phyloP scores from a whole-genome alignment of 2,113 vertebrate genomes.

The Penelope pileata region DNA sequence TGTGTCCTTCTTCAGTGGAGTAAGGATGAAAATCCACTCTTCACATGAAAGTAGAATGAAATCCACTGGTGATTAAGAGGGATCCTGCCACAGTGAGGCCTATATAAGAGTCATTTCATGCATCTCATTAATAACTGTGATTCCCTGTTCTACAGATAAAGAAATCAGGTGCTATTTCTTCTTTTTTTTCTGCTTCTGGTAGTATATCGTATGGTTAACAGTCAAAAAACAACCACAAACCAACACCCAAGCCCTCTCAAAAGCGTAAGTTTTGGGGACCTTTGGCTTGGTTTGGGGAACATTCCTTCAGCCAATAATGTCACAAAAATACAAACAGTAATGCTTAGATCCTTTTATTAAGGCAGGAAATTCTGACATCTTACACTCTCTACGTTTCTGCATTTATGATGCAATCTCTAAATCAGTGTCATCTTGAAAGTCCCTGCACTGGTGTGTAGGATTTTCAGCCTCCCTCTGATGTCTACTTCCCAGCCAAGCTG shows the following conservation, averaged over 20 bases:
- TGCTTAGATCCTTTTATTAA: not conserved
- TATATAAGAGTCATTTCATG: not conserved
- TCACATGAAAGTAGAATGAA: not conserved
- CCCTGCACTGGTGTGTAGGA: not conserved
- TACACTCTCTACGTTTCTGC: not conserved
- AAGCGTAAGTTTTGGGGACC: not conserved
- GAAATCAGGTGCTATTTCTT: constrained; percentile 33
- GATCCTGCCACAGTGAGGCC: not conserved
- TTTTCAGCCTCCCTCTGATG: not conserved
- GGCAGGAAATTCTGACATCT: not conserved
- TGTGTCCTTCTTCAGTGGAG: not conserved
- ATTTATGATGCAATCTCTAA: not conserved
- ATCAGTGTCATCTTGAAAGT: not conserved
- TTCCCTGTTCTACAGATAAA: not conserved
- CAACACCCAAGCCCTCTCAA: not conserved
- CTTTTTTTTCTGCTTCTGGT: not conserved
- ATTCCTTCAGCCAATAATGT: not conserved
- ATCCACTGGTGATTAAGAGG: not conserved
- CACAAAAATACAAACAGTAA: not conserved
- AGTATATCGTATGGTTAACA: not conserved
- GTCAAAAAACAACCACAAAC: not conserved
- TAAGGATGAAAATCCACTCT: not conserved
- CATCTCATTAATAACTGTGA: constrained; percentile 11
- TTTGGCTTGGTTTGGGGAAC: not conserved
- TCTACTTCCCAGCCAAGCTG: not conserved